phyloP scores from a whole-genome alignment of 2,888 invertebrate genomes.

The Mycalesis mineus region DNA sequence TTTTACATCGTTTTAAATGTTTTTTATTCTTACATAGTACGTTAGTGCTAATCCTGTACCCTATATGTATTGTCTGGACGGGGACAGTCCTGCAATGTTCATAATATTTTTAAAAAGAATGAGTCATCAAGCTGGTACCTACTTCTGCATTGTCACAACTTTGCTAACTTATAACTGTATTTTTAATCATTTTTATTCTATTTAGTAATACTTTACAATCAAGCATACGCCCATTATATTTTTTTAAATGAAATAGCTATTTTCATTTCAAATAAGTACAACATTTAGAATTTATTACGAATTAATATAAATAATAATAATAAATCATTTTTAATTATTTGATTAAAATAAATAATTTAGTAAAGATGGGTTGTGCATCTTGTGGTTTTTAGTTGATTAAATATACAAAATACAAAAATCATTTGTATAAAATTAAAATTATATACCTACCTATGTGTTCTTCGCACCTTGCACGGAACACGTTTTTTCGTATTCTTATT shows the following conservation, averaged over 20 bases:
- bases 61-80: neutral
- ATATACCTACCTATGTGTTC: no score
- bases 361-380: no score
- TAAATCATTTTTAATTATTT: no score
- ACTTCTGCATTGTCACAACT: neutral
- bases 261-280: no score
- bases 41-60: neutral
- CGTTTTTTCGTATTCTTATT: no score
- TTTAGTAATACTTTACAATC: neutral
- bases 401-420: no score
- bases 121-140: conserved; percentile 30
- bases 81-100: neutral
- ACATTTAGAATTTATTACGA: no score
- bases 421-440: no score
- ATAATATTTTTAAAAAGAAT: conserved; percentile 22
- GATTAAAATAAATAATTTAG: no score
- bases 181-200: neutral
- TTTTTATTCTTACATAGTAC: neutral
- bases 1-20: conserved; percentile 22
- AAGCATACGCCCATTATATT: neutral
- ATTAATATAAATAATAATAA: no score
- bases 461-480: no score
- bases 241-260: neutral
- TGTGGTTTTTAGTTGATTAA: no score
- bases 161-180: neutral